Conservation (phyloP, 2,888 invertebrate species). For the Cosmia pyralina region DNA sequence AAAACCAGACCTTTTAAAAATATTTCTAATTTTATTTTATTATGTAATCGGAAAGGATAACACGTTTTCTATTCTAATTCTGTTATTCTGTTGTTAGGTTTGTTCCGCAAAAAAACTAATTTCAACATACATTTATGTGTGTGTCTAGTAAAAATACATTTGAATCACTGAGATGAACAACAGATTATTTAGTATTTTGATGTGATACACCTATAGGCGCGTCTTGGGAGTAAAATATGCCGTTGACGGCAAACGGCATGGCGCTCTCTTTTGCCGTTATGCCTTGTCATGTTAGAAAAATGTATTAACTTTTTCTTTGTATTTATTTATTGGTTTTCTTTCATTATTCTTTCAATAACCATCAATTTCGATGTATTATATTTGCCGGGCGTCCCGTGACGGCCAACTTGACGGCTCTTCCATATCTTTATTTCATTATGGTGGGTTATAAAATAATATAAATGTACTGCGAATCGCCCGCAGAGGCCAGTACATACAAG, state of each 20-base stretch:
- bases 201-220: too few relatives aligned
- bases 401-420: conserved; percentile 47
- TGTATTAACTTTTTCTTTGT: too few relatives aligned
- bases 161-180: background rate
- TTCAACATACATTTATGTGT: background rate
- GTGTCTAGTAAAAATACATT: background rate
- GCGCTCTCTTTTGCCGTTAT: too few relatives aligned
- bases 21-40: background rate
- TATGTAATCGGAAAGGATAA: conserved; percentile 1
- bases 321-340: too few relatives aligned
- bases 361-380: too few relatives aligned
- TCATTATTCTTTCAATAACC: too few relatives aligned
- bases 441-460: conserved; percentile 56
- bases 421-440: conserved; percentile 46
- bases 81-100: background rate
- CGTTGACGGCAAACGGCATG: too few relatives aligned
- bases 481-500: conserved; percentile 48
- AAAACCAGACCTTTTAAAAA: background rate
- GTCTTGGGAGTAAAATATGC: too few relatives aligned
- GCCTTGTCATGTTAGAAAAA: too few relatives aligned
- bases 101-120: background rate
- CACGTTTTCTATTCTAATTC: conserved; percentile 1
- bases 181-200: background rate
- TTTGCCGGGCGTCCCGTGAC: too few relatives aligned
- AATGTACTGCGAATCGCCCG: conserved; percentile 36